Percentiles rank a stretch among this genome's conserved stretches.
phyloP scores from a whole-genome alignment of 2,888 invertebrate species.

The Dendrolimus houi region DNA sequence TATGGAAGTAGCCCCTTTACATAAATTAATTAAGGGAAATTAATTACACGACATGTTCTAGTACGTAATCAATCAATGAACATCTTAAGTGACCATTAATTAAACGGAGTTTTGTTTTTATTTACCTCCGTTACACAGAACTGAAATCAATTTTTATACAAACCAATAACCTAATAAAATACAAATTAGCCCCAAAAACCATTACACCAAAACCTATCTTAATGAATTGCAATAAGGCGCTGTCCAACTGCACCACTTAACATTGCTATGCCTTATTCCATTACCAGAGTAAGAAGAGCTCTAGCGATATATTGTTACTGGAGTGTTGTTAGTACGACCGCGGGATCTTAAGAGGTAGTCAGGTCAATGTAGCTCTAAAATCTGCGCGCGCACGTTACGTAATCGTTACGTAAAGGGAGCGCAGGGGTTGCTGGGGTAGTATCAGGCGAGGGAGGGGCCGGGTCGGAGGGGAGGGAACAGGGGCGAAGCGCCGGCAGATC shows the following conservation, averaged over 20 bases:
- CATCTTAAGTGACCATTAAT: no score
- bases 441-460: conserved; percentile 28
- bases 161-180: conserved; percentile 25
- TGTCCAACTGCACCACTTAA: conserved; percentile 8
- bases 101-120: no score
- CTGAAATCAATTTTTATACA: conserved; percentile 37
- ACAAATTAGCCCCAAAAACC: conserved; percentile 9
- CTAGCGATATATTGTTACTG: conserved; percentile 4
- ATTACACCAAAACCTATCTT: conserved; percentile 13
- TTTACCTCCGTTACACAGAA: conserved; percentile 13
- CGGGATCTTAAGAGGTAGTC: conserved; percentile 25
- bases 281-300: conserved; percentile 25
- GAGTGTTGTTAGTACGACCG: conserved; percentile 6
- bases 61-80: no score
- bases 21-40: no score
- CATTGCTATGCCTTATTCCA: conserved; percentile 22
- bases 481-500: conserved; percentile 60
- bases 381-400: conserved; percentile 67
- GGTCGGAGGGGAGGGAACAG: conserved; percentile 23
- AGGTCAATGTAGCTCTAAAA: conserved; percentile 34
- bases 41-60: no score
- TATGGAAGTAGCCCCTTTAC: no score
- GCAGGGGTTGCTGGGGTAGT: conserved; percentile 48
- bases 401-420: conserved; percentile 65
- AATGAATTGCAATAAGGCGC: conserved; percentile 6